Conservation (phyloP, 1,140 invertebrate genomes). For the Drosophila ironensis region DNA sequence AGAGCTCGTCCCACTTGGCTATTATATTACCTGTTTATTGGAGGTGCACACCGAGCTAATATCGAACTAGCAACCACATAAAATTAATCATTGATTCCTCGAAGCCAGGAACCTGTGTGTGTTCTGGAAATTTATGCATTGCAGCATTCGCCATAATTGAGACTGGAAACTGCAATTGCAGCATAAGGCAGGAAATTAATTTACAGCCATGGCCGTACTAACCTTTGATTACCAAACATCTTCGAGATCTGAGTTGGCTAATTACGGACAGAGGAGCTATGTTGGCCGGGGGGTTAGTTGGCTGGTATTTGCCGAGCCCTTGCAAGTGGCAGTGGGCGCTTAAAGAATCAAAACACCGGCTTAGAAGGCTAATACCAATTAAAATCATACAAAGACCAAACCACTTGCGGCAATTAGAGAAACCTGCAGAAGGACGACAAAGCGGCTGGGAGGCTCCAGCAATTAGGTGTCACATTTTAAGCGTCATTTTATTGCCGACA, state of each 20-base stretch:
- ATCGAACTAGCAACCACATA: conserved; percentile 48
- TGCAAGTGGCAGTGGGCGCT: conserved; percentile 28
- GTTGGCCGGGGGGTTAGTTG: neutral
- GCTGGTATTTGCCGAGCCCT: conserved; percentile 7
- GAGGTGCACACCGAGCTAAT: conserved; percentile 7
- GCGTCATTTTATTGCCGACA: conserved; percentile 62
- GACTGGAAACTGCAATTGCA: conserved; percentile 44
- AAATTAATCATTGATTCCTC: conserved; percentile 65
- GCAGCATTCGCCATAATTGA: conserved; percentile 62
- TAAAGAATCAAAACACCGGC: conserved; percentile 42
- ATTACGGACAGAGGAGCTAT: neutral
- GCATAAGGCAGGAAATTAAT: conserved; percentile 57
- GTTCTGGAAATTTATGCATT: conserved; percentile 64
- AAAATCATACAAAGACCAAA: conserved; percentile 48
- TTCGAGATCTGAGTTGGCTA: conserved; percentile 1
- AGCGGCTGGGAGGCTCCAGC: conserved; percentile 30
- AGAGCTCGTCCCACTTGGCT: neutral
- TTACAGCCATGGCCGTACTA: conserved; percentile 26
- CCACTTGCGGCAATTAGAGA: conserved; percentile 55
- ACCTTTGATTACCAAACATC: conserved; percentile 48
- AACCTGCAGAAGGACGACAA: conserved; percentile 12
- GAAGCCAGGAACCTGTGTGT: conserved; percentile 4
- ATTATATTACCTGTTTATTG: neutral
- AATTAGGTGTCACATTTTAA: conserved; percentile 70
- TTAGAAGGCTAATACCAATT: conserved; percentile 59